Evolutionary conservation across 2,797 vertebrate species (phyloP).

Genomic region (Selene dorsalis): DNA sequence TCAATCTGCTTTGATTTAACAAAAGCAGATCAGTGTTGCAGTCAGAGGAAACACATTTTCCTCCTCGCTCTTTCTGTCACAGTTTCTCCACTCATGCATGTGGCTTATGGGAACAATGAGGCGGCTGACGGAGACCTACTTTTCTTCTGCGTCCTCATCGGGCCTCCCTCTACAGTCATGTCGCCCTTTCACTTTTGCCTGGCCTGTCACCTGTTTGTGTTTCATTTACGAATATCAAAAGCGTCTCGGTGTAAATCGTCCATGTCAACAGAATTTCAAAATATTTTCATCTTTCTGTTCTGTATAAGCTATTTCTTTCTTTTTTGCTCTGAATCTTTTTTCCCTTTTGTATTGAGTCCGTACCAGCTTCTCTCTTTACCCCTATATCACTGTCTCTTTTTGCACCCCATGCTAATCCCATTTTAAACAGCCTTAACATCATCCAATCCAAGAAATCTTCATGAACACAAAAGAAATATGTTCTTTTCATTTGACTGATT

Average conservation of each 20-base stretch:
- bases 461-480: constrained; percentile 41
- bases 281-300: constrained; percentile 42
- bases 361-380: constrained; percentile 20
- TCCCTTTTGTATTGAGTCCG: constrained; percentile 11
- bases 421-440: constrained; percentile 45
- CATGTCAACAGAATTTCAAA: constrained; percentile 43
- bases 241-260: constrained; percentile 30
- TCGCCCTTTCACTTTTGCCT: neutral
- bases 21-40: constrained; percentile 56
- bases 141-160: constrained; percentile 41
- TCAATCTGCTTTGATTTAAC: constrained; percentile 43
- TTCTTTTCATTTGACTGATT: constrained; percentile 31
- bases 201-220: constrained; percentile 34
- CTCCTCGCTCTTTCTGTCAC: constrained; percentile 29
- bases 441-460: constrained; percentile 18
- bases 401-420: constrained; percentile 42
- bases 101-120: constrained; percentile 60
- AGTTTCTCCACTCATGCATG: constrained; percentile 40
- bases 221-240: constrained; percentile 41
- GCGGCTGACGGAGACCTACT: constrained; percentile 55
- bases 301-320: constrained; percentile 11
- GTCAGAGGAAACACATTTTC: constrained; percentile 43
- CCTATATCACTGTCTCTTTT: constrained; percentile 16
- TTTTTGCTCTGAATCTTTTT: constrained; percentile 31
- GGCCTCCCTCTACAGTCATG: constrained; percentile 15